These are phyloP conservation scores for Iselma pallidipennis DNA, from an alignment of 2,888 invertebrate genomes.

Conservation along the genomic window DNA sequence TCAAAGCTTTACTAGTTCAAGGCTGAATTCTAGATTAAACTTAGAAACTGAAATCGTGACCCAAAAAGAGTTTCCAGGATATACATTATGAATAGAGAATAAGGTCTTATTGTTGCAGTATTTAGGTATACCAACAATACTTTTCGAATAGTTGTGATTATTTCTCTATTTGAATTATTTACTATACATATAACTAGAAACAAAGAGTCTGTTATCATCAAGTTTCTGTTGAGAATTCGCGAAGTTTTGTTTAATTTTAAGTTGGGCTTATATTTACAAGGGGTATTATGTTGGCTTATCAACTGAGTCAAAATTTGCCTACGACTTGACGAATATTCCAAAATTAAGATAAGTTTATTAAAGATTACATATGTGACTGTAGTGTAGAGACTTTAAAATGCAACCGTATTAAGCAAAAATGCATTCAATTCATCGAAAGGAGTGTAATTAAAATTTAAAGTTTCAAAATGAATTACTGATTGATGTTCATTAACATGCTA, in stretches of 20 bases:
- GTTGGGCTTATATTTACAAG: neutral
- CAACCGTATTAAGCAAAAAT: neutral
- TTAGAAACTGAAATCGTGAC: too few relatives aligned
- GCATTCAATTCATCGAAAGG: neutral
- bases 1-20: neutral
- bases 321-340: neutral
- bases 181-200: too few relatives aligned
- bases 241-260: neutral
- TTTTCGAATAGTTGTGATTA: too few relatives aligned
- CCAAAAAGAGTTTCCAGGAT: too few relatives aligned
- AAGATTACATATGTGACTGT: too few relatives aligned
- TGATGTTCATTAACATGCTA: neutral
- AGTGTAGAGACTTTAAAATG: neutral
- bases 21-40: neutral
- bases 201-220: too few relatives aligned
- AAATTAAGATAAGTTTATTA: too few relatives aligned
- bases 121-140: too few relatives aligned
- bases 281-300: neutral
- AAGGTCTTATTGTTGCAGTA: too few relatives aligned
- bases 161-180: too few relatives aligned
- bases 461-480: neutral
- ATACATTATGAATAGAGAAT: too few relatives aligned
- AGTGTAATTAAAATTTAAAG: too few relatives aligned
- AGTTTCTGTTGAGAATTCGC: neutral
- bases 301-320: neutral